Evolutionary conservation across 2,113 vertebrate species (phyloP), one percentile per base, ranked within the genome.

Genomic region (Hiodon tergisus): DNA sequence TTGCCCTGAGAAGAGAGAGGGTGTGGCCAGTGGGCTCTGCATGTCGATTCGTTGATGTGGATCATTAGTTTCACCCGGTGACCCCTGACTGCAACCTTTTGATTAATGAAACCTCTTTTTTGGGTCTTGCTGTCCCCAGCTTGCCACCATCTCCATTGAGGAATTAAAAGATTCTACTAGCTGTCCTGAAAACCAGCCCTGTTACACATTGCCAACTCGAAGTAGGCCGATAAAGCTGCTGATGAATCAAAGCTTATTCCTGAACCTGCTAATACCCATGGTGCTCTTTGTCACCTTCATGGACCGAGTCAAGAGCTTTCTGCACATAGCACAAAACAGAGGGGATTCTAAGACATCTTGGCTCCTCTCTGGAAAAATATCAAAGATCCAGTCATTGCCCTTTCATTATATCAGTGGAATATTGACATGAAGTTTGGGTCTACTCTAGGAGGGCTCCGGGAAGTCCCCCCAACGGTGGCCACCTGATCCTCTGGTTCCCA

Each of bases 401-500:
- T 31, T 31, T 31, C 31, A 31, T 31, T 31, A 31, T 31, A 31
- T 31, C 31, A 31, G 31, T 31, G 31, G 31, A 31, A 31, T 31
- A 31, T 31, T 31, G 31, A 31, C 31, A 31, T 31, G 31, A 31
- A 31, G 31, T 31, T 31, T 31, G 31, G 1, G 58, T 60, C 58
- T n/a, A 4, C 31, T 46, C 16, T 51, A 61, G 6, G 16, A 58
- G 47, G 5, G 7, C 57, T 46, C 55, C 6, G 50, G 60, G 10
- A 17, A 4, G 7, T n/a, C 10, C 75, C 75, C 82, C 80, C 74
- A 82, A 79, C 81, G 81, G 82, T 81, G 81, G 84, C 80, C 79
- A 78, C 81, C 83, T 82, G 86, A 88, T 83, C 82, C 80, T 86
- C 81, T 83, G 78, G 84, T 90, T 91, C 87, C 88, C 91, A 90